Conservation (phyloP, 30 jellyfish, hydroid and myxozoan genomes). For the Rhopilema esculentum region DNA sequence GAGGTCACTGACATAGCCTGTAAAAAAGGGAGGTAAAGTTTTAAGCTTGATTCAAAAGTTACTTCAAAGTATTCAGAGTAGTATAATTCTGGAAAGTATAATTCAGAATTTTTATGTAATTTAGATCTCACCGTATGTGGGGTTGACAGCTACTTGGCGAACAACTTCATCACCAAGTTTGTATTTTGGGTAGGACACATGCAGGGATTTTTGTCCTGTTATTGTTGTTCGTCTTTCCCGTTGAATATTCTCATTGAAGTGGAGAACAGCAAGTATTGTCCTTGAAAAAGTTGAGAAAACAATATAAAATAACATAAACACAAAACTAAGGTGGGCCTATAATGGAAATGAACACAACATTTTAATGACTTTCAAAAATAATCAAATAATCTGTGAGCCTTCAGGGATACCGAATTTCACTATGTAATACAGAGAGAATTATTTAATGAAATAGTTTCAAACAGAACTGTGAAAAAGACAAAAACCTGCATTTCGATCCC, state of each 20-base stretch:
- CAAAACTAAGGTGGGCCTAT: background rate
- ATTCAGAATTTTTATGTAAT: background rate
- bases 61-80: background rate
- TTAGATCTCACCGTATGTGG: constrained; percentile 25
- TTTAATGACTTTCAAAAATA: background rate
- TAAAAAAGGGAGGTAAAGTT: constrained; percentile 20
- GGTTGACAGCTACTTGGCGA: constrained; percentile 31
- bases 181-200: constrained; percentile 36
- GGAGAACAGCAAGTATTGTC: constrained; percentile 33
- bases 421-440: background rate
- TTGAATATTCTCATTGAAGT: constrained; percentile 27
- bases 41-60: constrained; percentile 19
- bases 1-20: constrained; percentile 42
- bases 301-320: constrained; percentile 5
- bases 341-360: constrained; percentile 6
- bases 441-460: background rate
- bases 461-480: background rate
- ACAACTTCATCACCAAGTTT: constrained; percentile 24
- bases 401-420: constrained; percentile 6
- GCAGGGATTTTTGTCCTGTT: constrained; percentile 33
- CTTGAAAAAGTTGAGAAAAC: constrained; percentile 22
- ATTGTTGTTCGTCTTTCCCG: constrained; percentile 33
- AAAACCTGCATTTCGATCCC: constrained; percentile 27
- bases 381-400: constrained; percentile 7
- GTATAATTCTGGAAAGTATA: background rate